A percentile compares a stretch with the other conserved stretches of the same genome.
Conservation (phyloP, 2,113 vertebrate species). For the Lampris megalopsis region DNA sequence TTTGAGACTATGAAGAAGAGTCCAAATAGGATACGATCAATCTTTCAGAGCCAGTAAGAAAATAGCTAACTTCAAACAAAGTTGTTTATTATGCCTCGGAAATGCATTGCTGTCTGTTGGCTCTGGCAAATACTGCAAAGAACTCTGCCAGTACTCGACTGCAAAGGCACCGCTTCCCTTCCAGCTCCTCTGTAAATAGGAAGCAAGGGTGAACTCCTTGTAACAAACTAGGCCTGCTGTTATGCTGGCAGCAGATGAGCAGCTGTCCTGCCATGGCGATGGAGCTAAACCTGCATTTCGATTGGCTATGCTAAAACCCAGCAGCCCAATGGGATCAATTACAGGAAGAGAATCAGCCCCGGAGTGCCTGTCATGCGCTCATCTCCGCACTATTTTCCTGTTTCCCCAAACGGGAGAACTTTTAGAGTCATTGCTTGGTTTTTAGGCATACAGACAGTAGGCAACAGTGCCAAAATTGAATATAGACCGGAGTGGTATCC, state of each 20-base stretch:
- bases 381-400: neutral
- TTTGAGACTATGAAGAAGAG: no score
- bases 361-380: conserved; percentile 19
- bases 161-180: no score
- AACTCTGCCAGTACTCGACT: no score
- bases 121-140: no score
- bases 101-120: no score
- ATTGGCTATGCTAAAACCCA: conserved; percentile 28
- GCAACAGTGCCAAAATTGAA: neutral
- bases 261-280: conserved; percentile 28
- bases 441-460: neutral
- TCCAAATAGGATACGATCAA: no score
- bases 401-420: conserved; percentile 2
- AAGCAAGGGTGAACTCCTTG: neutral
- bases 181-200: no score
- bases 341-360: conserved; percentile 30
- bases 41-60: no score
- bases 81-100: no score
- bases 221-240: neutral
- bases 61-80: no score
- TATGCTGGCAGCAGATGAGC: conserved; percentile 18
- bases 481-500: neutral
- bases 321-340: conserved; percentile 63
- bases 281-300: conserved; percentile 9
- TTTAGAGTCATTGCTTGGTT: neutral